Evolutionary conservation across 2,888 invertebrate species (phyloP), one percentile per base, ranked within the genome.

Genomic region (Amaurobius ferox): DNA sequence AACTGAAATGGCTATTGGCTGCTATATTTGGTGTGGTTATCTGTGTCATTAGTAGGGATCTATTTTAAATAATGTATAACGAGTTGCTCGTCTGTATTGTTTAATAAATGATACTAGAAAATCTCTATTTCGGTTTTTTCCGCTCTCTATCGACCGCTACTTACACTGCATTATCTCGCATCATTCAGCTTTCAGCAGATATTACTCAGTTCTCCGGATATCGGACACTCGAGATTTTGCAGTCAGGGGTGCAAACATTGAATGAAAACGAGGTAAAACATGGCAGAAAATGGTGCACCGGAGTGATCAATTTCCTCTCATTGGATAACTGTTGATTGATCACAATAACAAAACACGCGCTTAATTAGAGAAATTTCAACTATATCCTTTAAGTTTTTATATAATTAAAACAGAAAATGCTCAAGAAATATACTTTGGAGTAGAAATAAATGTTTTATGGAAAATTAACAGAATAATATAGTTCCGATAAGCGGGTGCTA

Each of bases 51-150:
- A 83, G 62, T 55, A 71, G 66, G 62, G 35, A 71, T 71, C 81
- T 64, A 77, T 83, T 83, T 77, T 77, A 83, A 83, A 83, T 77
- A 83, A 83, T 76, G 71, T 32, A 26, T 16, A 73, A 29, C 40
- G 3, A 67, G 48, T 23, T 66, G 71, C 48, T 76, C 40, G 48
- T 71, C 35, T 61, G 67, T 40, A 61, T 73, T 80, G 55, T 73
- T 32, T 48, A 67, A 68, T 61, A 66, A 77, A 40, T 13, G 64
- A 67, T 73, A 71, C 30, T 61, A 40, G 19, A 28, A 40, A 67
- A 16, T 16, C 62, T 72, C 66, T 32, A 68, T 55, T 44, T 67
- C 35, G 7, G 19, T 40, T 30, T 73, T 39, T 19, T 26, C 19
- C 19, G 5, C 40, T 13, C 19, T 39, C 48, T 66, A 48, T 66